Evolutionary conservation across 2,797 vertebrate genomes (phyloP).

Genomic region (Danionella dracula): DNA sequence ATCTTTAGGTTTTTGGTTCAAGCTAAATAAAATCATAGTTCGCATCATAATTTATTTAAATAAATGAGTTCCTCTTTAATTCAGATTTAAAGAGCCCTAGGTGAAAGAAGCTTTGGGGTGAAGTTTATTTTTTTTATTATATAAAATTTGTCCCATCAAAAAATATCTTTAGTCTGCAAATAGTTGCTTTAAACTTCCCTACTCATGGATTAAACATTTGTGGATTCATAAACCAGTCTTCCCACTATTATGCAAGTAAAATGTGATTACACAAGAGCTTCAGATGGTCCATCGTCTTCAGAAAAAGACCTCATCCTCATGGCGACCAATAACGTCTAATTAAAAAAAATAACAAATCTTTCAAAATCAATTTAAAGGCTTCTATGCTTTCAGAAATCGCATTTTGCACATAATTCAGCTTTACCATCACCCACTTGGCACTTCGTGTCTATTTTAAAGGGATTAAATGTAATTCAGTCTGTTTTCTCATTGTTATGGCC

Average conservation of each 20-base stretch:
- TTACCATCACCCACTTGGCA: not conserved
- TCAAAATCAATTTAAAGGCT: not conserved
- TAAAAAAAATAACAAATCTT: constrained; percentile 5
- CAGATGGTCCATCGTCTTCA: not conserved
- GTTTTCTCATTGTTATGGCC: not conserved
- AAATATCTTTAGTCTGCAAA: constrained; percentile 17
- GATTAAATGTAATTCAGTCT: not conserved
- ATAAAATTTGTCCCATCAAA: not conserved
- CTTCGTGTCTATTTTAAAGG: not conserved
- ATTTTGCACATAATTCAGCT: not conserved
- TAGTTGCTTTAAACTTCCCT: constrained; percentile 3
- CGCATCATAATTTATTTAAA: too few relatives aligned
- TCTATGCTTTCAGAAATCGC: not conserved
- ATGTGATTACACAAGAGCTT: not conserved
- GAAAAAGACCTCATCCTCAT: not conserved
- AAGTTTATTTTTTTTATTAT: too few relatives aligned
- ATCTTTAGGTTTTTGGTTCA: too few relatives aligned
- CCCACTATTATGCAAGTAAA: not conserved
- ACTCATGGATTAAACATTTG: constrained; percentile 3
- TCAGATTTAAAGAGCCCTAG: too few relatives aligned
- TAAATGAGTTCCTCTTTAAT: too few relatives aligned
- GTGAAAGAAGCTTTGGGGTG: too few relatives aligned
- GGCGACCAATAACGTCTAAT: constrained; percentile 1
- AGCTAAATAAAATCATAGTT: too few relatives aligned
- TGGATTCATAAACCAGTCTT: not conserved